Percentiles rank a stretch among this genome's conserved stretches.
Evolutionary conservation across 2,113 vertebrate species (phyloP).

Genomic region (Apeltes quadracus): DNA sequence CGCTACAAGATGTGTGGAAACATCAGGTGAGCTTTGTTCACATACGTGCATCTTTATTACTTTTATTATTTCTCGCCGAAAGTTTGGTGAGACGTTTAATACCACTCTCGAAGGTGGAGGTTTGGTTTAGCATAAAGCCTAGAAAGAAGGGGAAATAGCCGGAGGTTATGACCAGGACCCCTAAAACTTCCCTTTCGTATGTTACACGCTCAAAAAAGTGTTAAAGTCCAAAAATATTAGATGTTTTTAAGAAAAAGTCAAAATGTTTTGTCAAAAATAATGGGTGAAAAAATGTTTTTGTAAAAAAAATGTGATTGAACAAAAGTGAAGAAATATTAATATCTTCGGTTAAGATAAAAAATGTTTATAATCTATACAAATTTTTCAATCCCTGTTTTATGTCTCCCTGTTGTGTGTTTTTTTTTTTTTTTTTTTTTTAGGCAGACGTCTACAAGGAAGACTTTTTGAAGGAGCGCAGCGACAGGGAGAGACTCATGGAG

Average conservation of each 20-base stretch:
- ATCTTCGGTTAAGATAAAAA: too few relatives aligned
- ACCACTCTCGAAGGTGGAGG: not conserved
- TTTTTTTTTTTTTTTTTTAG: slow-evolving; percentile 35
- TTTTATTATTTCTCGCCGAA: not conserved
- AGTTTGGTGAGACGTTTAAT: not conserved
- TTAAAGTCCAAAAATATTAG: too few relatives aligned
- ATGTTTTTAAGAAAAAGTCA: too few relatives aligned
- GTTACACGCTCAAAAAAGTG: not conserved
- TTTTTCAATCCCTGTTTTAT: not conserved
- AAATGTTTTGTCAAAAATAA: too few relatives aligned
- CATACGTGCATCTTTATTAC: not conserved
- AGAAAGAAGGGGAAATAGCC: not conserved
- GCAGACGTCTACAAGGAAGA: slow-evolving; percentile 74
- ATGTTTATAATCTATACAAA: too few relatives aligned
- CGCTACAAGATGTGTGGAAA: slow-evolving; percentile 65
- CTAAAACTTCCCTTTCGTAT: not conserved
- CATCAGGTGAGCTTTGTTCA: slow-evolving; percentile 65
- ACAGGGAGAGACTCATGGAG: slow-evolving; percentile 64
- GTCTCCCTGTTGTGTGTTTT: not conserved
- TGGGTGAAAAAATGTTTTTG: too few relatives aligned
- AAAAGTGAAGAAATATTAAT: too few relatives aligned
- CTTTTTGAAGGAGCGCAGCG: slow-evolving; percentile 69
- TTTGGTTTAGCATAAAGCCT: slow-evolving; percentile 10
- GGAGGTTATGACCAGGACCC: not conserved
- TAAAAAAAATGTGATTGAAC: too few relatives aligned